Evolutionary conservation across 2,888 invertebrate species (phyloP), one percentile per base, ranked within the genome.

Genomic region (Arrhopalites spinosus): DNA sequence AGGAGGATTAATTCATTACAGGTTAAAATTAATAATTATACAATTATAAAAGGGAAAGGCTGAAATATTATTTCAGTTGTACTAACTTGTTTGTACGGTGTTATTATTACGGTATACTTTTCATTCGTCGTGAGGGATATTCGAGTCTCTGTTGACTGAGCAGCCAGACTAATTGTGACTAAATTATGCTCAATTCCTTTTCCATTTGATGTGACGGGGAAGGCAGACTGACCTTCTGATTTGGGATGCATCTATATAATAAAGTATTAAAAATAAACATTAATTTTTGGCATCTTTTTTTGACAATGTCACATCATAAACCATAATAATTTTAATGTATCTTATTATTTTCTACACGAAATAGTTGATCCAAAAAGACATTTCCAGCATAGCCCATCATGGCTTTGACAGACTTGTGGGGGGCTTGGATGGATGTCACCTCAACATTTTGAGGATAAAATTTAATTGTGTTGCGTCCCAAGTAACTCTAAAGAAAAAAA

Each of bases 351-450:
- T 79, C 72, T 73, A 83, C 82, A 27, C 82, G 73, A 68, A 83
- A 83, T 56, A 83, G 73, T 73, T 79, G 80, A 66, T 83, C 83
- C 53, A 83, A 73, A 11, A 83, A 76, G 1, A 80, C 79, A 76
- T 83, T 83, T 30, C 83, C 83, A 27, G 83, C 80, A 68, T 82
- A 83, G 2, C 83, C 83, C 64, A 83, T 63, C 82, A 82, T 82
- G 0, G 81, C 78, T 68, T 81, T 82, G n/a, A 81, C 81, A 23
- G 79, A 77, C 66, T 78, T 79, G 56, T 79, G 79, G 1, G 81
- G 81, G 15, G 80, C 80, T 56, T 78, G 77, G 53, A 81, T 81
- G 27, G 78, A 78, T 25, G 78, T 79, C 25, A 82, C 78, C 77
- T 81, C 80, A 1, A 79, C 81, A 78, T 82, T 81, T 78, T 81